Evolutionary conservation across 2,888 invertebrate genomes (phyloP).

Genomic region (Drosophila borealis): DNA sequence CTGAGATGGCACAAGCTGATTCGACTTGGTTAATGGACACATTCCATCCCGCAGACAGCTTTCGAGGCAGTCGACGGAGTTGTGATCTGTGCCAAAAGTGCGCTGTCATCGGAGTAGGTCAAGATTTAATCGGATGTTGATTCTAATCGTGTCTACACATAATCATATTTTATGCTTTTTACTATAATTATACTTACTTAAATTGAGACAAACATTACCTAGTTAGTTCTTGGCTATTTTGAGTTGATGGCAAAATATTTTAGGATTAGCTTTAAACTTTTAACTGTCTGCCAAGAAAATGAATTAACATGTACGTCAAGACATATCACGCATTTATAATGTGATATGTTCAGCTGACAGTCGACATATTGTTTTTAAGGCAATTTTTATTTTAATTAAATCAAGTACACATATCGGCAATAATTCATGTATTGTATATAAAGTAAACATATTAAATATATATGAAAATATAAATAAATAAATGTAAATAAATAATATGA

Average conservation of each 20-base stretch:
- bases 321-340: too few relatives aligned
- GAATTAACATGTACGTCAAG: too few relatives aligned
- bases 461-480: conserved; percentile 5
- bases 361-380: background rate
- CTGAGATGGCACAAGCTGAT: background rate
- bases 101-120: conserved; percentile 20
- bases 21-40: background rate
- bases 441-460: conserved; percentile 15
- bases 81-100: background rate
- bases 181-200: too few relatives aligned
- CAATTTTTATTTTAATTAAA: conserved; percentile 53
- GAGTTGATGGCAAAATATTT: conserved; percentile 1
- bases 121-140: conserved; percentile 13
- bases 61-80: background rate
- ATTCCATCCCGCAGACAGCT: background rate
- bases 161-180: conserved; percentile 7
- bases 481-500: conserved; percentile 19
- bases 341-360: too few relatives aligned
- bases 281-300: background rate
- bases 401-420: conserved; percentile 39
- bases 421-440: conserved; percentile 17
- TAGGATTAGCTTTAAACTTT: conserved; percentile 7
- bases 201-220: background rate
- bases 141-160: conserved; percentile 6
- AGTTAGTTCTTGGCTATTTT: conserved; percentile 1